These are phyloP conservation scores for Antheraea pernyi DNA, from an alignment of 1,140 invertebrate genomes.

Conservation along the genomic window DNA sequence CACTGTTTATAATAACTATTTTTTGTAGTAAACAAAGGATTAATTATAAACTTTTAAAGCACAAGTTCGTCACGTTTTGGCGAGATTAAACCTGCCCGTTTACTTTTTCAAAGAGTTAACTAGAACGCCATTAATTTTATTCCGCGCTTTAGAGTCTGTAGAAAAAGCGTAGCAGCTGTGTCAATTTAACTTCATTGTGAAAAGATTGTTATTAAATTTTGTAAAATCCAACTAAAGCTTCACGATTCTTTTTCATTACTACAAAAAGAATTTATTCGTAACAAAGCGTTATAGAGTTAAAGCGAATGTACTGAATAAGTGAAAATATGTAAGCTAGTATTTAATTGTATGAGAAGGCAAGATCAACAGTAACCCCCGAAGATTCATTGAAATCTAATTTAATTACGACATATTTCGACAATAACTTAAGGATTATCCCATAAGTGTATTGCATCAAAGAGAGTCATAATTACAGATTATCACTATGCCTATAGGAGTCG, in stretches of 20 bases:
- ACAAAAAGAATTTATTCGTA: neutral
- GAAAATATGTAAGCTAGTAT: neutral
- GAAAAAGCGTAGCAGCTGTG: slow-evolving; percentile 1
- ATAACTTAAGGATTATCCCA: too few relatives aligned
- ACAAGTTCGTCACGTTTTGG: slow-evolving; percentile 16
- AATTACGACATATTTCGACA: too few relatives aligned
- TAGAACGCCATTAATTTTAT: slow-evolving; percentile 10
- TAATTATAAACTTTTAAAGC: slow-evolving; percentile 3
- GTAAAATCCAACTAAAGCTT: neutral
- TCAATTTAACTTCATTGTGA: slow-evolving; percentile 2
- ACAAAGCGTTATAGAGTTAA: neutral
- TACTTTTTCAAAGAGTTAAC: slow-evolving; percentile 6
- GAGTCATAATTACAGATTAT: too few relatives aligned
- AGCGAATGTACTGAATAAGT: neutral
- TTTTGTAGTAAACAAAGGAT: neutral
- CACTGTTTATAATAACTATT: neutral
- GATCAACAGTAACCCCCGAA: too few relatives aligned
- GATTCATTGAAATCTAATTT: too few relatives aligned
- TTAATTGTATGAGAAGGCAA: too few relatives aligned
- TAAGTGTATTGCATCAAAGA: too few relatives aligned
- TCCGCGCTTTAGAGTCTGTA: neutral
- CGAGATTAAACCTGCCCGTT: slow-evolving; percentile 17
- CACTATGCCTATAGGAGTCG: too few relatives aligned
- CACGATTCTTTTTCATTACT: neutral
- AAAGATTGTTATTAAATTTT: slow-evolving; percentile 10